Percentiles rank a stretch among this genome's conserved stretches.
Conservation (phyloP, 1,140 invertebrate species). For the Leptinotarsa defecta region DNA sequence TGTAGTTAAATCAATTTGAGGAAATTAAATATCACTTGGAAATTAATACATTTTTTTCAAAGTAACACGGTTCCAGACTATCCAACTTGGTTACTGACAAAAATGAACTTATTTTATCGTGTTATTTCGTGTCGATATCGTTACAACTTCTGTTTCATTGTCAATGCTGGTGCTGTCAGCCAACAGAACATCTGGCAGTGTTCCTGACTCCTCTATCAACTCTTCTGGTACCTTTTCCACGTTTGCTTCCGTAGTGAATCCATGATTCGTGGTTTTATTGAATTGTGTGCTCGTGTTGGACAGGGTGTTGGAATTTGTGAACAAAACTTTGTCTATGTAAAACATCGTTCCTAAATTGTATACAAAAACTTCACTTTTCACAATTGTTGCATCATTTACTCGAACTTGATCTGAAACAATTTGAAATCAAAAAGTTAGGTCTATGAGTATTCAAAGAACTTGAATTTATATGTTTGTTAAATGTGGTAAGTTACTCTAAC, state of each 20-base stretch:
- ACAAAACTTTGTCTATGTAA: conserved; percentile 63
- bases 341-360: conserved; percentile 68
- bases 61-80: no score
- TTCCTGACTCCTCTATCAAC: conserved; percentile 51
- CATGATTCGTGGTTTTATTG: conserved; percentile 35
- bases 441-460: no score
- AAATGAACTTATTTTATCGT: conserved; percentile 17
- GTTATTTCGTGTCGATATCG: conserved; percentile 21
- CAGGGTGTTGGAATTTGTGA: conserved; percentile 55
- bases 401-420: conserved; percentile 56
- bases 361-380: conserved; percentile 65
- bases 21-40: no score
- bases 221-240: conserved; percentile 60
- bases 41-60: no score
- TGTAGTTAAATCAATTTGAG: no score
- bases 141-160: conserved; percentile 20
- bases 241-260: conserved; percentile 43
- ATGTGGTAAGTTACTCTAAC: no score
- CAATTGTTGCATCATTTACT: conserved; percentile 62
- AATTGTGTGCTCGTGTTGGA: conserved; percentile 42
- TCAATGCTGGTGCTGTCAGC: neutral
- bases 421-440: neutral
- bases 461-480: no score
- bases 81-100: no score
- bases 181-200: conserved; percentile 46